These are phyloP conservation scores for Caloenas nicobarica DNA, from an alignment of 2,113 vertebrate genomes.

Conservation along the genomic window DNA sequence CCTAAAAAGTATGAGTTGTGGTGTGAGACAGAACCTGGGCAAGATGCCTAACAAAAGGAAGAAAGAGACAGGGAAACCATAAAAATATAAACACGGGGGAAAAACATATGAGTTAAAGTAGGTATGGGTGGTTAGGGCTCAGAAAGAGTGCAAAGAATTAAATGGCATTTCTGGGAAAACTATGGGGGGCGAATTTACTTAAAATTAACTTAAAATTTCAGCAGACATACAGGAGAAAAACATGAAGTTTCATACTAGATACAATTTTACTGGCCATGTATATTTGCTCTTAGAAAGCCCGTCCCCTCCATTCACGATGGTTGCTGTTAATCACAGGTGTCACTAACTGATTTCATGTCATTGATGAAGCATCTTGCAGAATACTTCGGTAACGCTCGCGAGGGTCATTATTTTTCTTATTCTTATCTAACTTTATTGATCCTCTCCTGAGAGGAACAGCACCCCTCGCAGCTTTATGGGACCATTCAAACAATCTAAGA, in stretches of 20 bases:
- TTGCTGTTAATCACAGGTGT: not conserved
- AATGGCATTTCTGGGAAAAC: not conserved
- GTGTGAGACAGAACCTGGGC: not conserved
- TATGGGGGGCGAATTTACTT: too few relatives aligned
- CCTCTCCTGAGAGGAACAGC: constrained; percentile 5
- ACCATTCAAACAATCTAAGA: not conserved
- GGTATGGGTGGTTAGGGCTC: not conserved
- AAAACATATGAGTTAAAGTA: not conserved
- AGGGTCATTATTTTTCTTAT: not conserved
- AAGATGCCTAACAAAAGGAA: not conserved
- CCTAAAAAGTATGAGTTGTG: not conserved
- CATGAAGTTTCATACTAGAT: not conserved
- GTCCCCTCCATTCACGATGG: not conserved
- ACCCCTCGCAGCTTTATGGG: not conserved
- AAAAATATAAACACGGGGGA: not conserved
- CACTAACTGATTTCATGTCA: not conserved
- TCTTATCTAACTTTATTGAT: constrained; percentile 21
- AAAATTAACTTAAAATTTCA: not conserved
- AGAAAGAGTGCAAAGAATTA: not conserved
- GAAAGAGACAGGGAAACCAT: not conserved
- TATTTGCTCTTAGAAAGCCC: not conserved
- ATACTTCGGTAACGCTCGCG: not conserved
- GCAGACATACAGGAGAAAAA: not conserved
- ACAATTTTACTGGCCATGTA: not conserved
- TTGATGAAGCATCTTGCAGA: not conserved